These are phyloP conservation scores for Drosophila arawakana DNA, from an alignment of 1,140 invertebrate genomes.

Conservation along the genomic window DNA sequence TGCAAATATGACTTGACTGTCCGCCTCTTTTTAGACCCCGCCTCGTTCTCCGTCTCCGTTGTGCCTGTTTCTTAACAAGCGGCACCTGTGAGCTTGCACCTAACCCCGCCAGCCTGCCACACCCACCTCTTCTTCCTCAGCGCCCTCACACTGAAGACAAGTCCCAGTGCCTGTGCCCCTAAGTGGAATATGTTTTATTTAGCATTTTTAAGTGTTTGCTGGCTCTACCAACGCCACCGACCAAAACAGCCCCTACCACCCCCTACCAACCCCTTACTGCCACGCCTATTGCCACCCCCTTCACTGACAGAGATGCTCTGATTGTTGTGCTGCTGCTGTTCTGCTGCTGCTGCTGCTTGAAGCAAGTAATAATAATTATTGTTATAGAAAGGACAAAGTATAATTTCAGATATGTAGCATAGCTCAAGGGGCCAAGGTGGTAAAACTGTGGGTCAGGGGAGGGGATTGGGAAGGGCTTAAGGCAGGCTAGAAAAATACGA, in stretches of 20 bases:
- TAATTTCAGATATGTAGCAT: conserved; percentile 80
- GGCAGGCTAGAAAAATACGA: background rate
- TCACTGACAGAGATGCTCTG: conserved; percentile 35
- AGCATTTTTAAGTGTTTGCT: conserved; percentile 83
- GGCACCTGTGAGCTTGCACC: conserved; percentile 73
- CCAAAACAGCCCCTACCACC: background rate
- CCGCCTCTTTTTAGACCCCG: background rate
- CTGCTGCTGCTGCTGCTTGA: conserved; percentile 70
- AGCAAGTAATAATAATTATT: conserved; percentile 82
- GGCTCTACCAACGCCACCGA: conserved; percentile 41
- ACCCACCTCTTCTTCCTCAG: background rate
- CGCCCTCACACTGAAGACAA: conserved; percentile 1
- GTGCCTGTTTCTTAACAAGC: conserved; percentile 72
- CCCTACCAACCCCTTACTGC: background rate
- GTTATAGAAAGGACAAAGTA: conserved; percentile 83
- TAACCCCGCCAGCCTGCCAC: conserved; percentile 39
- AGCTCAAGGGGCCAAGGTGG: conserved; percentile 40
- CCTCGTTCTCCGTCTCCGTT: background rate
- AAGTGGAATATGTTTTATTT: conserved; percentile 83
- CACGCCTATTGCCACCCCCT: background rate
- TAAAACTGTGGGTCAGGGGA: background rate
- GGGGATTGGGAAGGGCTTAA: background rate
- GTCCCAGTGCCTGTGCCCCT: conserved; percentile 44
- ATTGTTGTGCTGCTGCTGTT: conserved; percentile 56
- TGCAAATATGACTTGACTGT: conserved; percentile 68